Conservation (phyloP, 2,113 vertebrate species). For the Spea multiplicata region DNA sequence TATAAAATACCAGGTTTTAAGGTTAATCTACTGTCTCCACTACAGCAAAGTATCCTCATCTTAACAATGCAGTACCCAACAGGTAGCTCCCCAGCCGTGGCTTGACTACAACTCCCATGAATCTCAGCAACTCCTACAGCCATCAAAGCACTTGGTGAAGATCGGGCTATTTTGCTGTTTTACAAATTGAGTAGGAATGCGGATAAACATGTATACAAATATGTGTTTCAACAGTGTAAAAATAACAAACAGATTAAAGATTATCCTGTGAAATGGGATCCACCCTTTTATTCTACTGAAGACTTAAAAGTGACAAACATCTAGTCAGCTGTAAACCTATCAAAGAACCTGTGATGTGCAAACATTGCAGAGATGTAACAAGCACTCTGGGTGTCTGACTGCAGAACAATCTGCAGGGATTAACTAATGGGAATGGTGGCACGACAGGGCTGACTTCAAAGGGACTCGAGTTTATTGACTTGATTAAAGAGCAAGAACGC, state of each 20-base stretch:
- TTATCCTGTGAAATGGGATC: slow-evolving; percentile 23
- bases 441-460: slow-evolving; percentile 41
- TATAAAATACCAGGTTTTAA: no score
- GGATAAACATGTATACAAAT: slow-evolving; percentile 8
- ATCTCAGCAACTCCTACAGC: no score
- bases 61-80: no score
- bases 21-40: no score
- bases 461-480: slow-evolving; percentile 28
- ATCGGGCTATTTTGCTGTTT: neutral
- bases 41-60: no score
- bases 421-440: slow-evolving; percentile 45
- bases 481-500: slow-evolving; percentile 42
- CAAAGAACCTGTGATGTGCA: slow-evolving; percentile 17
- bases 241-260: slow-evolving; percentile 34
- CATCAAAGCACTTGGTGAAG: no score
- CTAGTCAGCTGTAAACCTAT: slow-evolving; percentile 29
- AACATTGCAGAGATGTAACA: slow-evolving; percentile 31
- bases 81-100: no score
- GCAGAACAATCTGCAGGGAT: slow-evolving; percentile 34
- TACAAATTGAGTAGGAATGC: neutral
- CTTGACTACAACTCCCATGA: no score
- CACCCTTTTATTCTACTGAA: slow-evolving; percentile 24
- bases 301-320: slow-evolving; percentile 24
- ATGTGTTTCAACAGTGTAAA: slow-evolving; percentile 11
- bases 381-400: slow-evolving; percentile 30